These are phyloP conservation scores for Rhineura floridana DNA, from an alignment of 2,113 vertebrate species.

Conservation along the genomic window DNA sequence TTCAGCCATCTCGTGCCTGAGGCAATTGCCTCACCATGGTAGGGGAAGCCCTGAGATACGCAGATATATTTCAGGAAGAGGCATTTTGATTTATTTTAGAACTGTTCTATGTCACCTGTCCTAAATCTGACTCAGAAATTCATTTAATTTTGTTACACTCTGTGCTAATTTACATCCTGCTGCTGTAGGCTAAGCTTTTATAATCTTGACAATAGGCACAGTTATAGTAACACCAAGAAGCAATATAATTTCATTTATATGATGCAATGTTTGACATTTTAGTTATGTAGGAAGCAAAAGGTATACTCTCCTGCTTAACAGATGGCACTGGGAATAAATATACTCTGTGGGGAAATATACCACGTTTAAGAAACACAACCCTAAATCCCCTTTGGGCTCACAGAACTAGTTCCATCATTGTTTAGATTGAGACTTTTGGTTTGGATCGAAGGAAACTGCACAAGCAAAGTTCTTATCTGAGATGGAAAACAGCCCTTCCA, in stretches of 20 bases:
- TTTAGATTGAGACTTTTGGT: too few species aligned
- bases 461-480: too few species aligned
- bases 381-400: too few species aligned
- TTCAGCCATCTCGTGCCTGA: too few species aligned
- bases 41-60: too few species aligned
- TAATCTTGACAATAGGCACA: not conserved
- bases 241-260: conserved; percentile 2
- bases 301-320: conserved; percentile 32
- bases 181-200: not conserved
- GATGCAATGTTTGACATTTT: conserved; percentile 29
- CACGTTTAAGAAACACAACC: too few species aligned
- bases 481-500: too few species aligned
- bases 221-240: not conserved
- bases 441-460: too few species aligned
- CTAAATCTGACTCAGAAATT: not conserved
- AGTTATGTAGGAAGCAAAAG: conserved; percentile 14
- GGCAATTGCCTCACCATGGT: too few species aligned
- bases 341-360: too few species aligned
- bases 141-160: not conserved
- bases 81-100: conserved; percentile 18
- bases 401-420: too few species aligned
- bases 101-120: not conserved
- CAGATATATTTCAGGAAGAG: not conserved
- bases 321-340: conserved; percentile 4
- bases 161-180: not conserved